Conservation (phyloP, 2,113 vertebrate genomes). For the Centropus bengalensis region DNA sequence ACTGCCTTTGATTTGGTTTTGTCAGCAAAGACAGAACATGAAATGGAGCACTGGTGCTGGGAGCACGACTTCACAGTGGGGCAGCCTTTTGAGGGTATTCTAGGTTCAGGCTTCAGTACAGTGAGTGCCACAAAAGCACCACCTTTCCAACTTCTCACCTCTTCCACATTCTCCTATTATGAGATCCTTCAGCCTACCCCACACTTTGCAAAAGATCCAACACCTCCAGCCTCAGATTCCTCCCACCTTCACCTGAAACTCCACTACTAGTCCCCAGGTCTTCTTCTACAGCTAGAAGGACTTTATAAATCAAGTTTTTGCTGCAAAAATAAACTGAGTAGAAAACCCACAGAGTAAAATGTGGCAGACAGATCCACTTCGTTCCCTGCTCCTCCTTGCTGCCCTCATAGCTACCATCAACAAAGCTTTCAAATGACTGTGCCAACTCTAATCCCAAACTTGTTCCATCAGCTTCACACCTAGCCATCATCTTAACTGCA, state of each 20-base stretch:
- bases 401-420: neutral
- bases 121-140: neutral
- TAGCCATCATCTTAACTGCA: neutral
- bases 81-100: neutral
- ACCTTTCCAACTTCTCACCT: neutral
- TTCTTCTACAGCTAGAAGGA: neutral
- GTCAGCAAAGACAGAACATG: neutral
- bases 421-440: neutral
- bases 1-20: neutral
- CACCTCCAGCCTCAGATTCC: neutral
- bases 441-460: neutral
- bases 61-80: fast-evolving
- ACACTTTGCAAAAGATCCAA: neutral
- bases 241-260: neutral
- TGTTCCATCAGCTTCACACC: neutral
- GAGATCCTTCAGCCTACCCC: neutral
- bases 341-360: neutral
- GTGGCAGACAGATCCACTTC: neutral
- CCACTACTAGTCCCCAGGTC: neutral
- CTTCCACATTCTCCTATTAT: neutral
- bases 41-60: neutral
- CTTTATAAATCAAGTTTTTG: neutral
- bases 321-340: neutral
- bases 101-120: neutral
- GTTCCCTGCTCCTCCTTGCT: neutral